phyloP scores from a whole-genome alignment of 2,888 invertebrate genomes.

The Epistrophe grossulariae region DNA sequence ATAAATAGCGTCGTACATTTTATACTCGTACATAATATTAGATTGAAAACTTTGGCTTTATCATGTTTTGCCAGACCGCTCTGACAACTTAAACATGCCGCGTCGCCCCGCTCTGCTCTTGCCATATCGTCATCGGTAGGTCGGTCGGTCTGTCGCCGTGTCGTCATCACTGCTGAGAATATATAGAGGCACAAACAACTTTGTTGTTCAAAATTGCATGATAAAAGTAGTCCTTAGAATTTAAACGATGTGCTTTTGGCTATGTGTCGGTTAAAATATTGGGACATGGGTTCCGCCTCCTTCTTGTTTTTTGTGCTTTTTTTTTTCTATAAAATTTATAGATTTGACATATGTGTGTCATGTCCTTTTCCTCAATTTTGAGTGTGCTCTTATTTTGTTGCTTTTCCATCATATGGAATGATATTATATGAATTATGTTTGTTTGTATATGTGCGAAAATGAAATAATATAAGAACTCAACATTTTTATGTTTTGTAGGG shows the following conservation, averaged over 20 bases:
- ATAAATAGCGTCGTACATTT: constrained; percentile 13
- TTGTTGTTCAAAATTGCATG: constrained; percentile 73
- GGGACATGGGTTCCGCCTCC: constrained; percentile 43
- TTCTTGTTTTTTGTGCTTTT: constrained; percentile 9
- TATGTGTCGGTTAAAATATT: constrained; percentile 64
- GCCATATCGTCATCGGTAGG: too few species aligned
- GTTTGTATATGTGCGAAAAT: constrained; percentile 39
- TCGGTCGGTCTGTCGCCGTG: neutral
- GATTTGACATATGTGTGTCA: constrained; percentile 75
- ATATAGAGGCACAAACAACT: constrained; percentile 56
- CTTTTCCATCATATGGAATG: constrained; percentile 11
- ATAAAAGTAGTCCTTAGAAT: constrained; percentile 69
- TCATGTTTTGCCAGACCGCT: constrained; percentile 56
- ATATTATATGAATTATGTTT: neutral
- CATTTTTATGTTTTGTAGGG: neutral
- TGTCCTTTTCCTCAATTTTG: constrained; percentile 68
- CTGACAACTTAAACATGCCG: constrained; percentile 49
- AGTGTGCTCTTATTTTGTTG: constrained; percentile 65
- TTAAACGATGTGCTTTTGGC: constrained; percentile 70
- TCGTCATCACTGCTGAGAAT: constrained; percentile 9
- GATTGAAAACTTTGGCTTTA: constrained; percentile 62
- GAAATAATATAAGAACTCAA: constrained; percentile 1
- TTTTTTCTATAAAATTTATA: constrained; percentile 68
- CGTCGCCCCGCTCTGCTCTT: neutral
- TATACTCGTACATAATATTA: constrained; percentile 33